Base-by-base conservation (phyloP, 1,140 invertebrate species). In the Reticulitermes speratus region DNA sequence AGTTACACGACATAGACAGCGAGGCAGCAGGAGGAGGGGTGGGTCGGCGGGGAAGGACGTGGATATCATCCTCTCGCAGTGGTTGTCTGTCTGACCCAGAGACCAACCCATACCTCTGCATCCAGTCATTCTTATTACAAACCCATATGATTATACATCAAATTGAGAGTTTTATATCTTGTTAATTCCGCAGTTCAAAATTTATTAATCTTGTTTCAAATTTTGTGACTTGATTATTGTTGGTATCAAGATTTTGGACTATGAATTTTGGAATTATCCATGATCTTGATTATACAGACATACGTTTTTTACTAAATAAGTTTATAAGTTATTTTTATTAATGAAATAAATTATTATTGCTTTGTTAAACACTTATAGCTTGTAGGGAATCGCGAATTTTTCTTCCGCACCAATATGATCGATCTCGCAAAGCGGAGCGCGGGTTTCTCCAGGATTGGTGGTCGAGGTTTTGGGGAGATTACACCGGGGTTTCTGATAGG, bases 391-490 rank as follows among this genome's bases (percentile, higher is more conserved):
- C 65, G 65, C 65, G 65, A 75, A 75, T 75, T 75, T 75, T 75
- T 75, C 25, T 75, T 75, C 65, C 65, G 3, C 65, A 75, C 65
- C n/a, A 75, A 75, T 75, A n/a, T 12, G 65, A 75, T 75, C n/a
- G 65, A 75, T 75, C 25, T 30, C 25, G 25, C 25, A 25, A 75
- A 75, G 65, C 65, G n/a, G 65, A 30, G 65, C 65, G 65, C 65
- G 65, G 65, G 65, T 75, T 75, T 75, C 65, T 75, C 65, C n/a
- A n/a, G 65, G 65, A 75, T 75, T 75, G 65, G 65, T 75, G 65
- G 65, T 75, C 65, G 65, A 75, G 65, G 65, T 75, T 75, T 75
- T 75, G 65, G 65, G 65, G 65, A 75, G 65, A 75, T 75, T 75
- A 75, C 65, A 30, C 65, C 65, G 65, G 65, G n/a, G 65, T 75